phyloP scores from a whole-genome alignment of 2,888 invertebrate genomes.

The Carabus problematicus region DNA sequence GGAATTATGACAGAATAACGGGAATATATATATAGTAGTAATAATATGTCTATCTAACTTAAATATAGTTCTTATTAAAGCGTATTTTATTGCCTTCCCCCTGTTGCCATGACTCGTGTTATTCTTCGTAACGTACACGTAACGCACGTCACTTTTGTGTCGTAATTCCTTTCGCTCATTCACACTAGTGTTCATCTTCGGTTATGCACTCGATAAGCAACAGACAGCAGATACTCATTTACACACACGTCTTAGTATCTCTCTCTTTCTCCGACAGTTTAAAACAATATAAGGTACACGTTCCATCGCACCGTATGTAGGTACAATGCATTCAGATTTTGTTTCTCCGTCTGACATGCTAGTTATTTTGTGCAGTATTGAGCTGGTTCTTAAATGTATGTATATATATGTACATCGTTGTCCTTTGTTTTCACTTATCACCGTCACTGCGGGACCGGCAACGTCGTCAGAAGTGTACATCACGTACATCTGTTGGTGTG shows the following conservation, averaged over 20 bases:
- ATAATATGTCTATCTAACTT: constrained; percentile 26
- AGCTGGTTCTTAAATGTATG: constrained; percentile 4
- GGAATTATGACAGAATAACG: constrained; percentile 10
- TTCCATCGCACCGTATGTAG: not conserved
- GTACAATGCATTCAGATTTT: not conserved
- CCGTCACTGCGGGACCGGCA: not conserved
- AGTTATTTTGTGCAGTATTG: constrained; percentile 11
- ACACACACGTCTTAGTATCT: constrained; percentile 1
- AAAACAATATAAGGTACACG: constrained; percentile 6
- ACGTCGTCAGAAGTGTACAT: constrained; percentile 74
- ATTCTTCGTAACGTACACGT: no score
- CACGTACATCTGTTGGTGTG: constrained; percentile 85
- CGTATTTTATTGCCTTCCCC: constrained; percentile 60
- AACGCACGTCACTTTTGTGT: not conserved
- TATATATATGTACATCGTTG: constrained; percentile 4
- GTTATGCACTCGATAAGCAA: not conserved
- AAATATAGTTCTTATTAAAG: constrained; percentile 51
- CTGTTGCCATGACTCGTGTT: constrained; percentile 40
- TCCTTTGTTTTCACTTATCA: not conserved
- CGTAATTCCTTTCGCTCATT: no score
- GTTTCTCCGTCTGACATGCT: constrained; percentile 7
- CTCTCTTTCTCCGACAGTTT: constrained; percentile 3
- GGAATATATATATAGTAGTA: constrained; percentile 15
- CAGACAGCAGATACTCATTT: not conserved
- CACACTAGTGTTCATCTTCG: not conserved